Evolutionary conservation across 2,113 vertebrate species (phyloP).

Genomic region (Baryphthengus martii): DNA sequence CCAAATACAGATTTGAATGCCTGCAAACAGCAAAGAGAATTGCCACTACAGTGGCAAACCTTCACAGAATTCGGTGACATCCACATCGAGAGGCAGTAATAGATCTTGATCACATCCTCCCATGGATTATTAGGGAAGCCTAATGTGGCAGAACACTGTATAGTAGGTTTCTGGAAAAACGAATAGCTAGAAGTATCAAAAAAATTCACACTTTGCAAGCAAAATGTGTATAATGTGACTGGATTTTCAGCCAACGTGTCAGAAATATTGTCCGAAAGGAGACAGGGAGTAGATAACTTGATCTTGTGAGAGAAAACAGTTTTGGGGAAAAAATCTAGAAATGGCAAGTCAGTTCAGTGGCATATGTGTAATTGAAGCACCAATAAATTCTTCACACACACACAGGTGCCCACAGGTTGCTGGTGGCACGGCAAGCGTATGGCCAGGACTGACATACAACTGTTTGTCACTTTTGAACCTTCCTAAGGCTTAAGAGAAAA

Average conservation of each 20-base stretch:
- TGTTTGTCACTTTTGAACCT: neutral
- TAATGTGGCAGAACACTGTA: constrained; percentile 61
- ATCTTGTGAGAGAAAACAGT: neutral
- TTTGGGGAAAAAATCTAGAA: neutral
- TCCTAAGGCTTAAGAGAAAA: neutral
- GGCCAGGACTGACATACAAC: neutral
- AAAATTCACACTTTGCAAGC: neutral
- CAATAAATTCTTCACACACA: neutral
- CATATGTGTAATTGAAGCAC: neutral
- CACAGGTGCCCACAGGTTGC: neutral
- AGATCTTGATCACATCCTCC: constrained; percentile 59
- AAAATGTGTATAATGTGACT: neutral
- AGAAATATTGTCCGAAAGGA: neutral
- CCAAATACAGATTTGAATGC: neutral
- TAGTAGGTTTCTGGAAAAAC: constrained; percentile 20
- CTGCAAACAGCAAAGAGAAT: neutral
- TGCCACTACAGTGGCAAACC: neutral
- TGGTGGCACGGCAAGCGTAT: neutral
- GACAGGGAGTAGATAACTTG: neutral
- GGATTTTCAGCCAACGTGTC: neutral
- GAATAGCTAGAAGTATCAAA: constrained; percentile 4
- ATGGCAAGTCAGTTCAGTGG: neutral
- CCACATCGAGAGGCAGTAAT: constrained; percentile 23
- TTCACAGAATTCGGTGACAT: constrained; percentile 4
- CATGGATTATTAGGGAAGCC: constrained; percentile 64